phyloP scores from a whole-genome alignment of 2,888 invertebrate species.

The Euplagia quadripunctaria region DNA sequence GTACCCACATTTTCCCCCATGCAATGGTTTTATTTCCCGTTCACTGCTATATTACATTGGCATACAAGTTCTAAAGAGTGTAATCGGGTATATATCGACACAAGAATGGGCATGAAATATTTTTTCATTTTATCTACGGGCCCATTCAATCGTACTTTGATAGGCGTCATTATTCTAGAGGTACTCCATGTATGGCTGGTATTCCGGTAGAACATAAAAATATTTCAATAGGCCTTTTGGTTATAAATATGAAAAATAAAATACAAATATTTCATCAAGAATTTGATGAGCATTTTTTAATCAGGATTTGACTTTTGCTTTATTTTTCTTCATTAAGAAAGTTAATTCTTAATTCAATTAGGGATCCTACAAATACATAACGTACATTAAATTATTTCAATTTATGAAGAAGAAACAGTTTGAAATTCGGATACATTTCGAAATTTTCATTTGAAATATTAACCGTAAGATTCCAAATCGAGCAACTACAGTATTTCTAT shows the following conservation, averaged over 20 bases:
- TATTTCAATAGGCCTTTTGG: not conserved
- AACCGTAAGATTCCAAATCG: constrained; percentile 50
- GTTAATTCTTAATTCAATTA: no score
- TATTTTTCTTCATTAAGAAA: no score
- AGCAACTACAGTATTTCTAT: constrained; percentile 54
- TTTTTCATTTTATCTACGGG: constrained; percentile 33
- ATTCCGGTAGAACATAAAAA: not conserved
- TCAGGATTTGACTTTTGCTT: no score
- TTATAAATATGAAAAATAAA: not conserved
- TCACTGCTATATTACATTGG: constrained; percentile 2
- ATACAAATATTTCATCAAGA: no score
- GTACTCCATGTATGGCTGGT: not conserved
- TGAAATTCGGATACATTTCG: not conserved
- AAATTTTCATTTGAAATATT: constrained; percentile 23
- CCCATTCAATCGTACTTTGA: constrained; percentile 19
- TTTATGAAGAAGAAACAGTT: not conserved
- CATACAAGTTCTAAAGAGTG: constrained; percentile 32
- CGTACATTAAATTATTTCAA: no score
- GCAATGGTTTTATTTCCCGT: constrained; percentile 15
- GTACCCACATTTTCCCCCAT: constrained; percentile 4
- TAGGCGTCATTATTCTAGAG: constrained; percentile 23
- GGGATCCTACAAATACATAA: no score
- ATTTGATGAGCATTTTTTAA: no score
- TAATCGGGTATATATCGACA: constrained; percentile 44
- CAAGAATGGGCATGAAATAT: constrained; percentile 33